A percentile compares a stretch with the other conserved stretches of the same genome.
These are phyloP conservation scores for Philaenus spumarius DNA, from an alignment of 1,140 invertebrate genomes.

Conservation along the genomic window DNA sequence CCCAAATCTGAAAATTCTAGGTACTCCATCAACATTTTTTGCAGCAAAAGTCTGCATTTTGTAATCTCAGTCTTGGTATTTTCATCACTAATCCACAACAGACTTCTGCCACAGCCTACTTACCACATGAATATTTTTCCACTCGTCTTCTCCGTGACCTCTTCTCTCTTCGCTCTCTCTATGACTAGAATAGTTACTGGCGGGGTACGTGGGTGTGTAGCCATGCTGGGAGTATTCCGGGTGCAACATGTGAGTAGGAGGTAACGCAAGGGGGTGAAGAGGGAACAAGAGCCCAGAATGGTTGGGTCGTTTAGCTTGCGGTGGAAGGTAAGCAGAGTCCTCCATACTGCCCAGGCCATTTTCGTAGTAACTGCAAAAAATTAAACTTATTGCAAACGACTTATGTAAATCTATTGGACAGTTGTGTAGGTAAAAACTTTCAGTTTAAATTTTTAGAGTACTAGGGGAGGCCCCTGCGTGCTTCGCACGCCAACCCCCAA, in stretches of 20 bases:
- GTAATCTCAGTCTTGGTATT: too few species aligned
- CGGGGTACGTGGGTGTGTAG: constrained; percentile 26
- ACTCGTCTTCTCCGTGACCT: constrained; percentile 55
- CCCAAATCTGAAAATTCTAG: too few species aligned
- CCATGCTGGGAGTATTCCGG: constrained; percentile 30
- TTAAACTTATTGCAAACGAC: not conserved
- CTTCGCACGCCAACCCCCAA: too few species aligned
- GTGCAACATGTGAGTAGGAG: constrained; percentile 2
- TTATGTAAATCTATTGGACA: constrained; percentile 10
- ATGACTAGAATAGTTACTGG: not conserved
- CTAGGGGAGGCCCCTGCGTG: too few species aligned
- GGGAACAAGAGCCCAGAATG: constrained; percentile 9
- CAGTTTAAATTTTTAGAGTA: too few species aligned
- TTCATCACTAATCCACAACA: too few species aligned
- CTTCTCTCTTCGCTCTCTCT: not conserved
- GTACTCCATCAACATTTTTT: too few species aligned
- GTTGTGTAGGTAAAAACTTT: not conserved
- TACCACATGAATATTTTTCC: constrained; percentile 85
- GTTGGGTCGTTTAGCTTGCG: not conserved
- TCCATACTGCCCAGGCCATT: constrained; percentile 34
- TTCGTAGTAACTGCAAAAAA: constrained; percentile 42
- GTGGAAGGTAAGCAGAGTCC: constrained; percentile 1
- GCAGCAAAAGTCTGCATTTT: too few species aligned
- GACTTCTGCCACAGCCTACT: too few species aligned
- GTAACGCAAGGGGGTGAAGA: constrained; percentile 9